Evolutionary conservation across 1,140 invertebrate genomes (phyloP), one percentile per base, ranked within the genome.

Genomic region (Penaeus chinensis): DNA sequence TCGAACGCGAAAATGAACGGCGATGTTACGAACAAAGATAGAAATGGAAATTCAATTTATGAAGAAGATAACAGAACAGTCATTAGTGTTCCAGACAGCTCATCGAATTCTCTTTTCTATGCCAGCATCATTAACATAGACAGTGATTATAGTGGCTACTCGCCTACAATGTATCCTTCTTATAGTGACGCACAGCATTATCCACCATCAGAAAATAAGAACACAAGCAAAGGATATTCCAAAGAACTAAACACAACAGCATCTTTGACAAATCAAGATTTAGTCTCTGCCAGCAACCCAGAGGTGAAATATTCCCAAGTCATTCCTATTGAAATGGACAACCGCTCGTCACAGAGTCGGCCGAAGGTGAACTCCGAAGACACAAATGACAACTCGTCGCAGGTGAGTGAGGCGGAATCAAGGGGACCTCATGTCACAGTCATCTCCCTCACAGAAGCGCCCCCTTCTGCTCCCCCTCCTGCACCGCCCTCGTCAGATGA

Each of bases 351-450:
- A 16, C 54, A 54, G 54, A 54, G 10, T 16, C 5, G 11, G 11
- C 54, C 54, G 11, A 54, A 54, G 54, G 11, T 54, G 11, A 54
- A 10, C 1, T 13, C 54, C 54, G 54, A 54, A 16, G 54, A 54
- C 54, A 54, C 54, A 54, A 54, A 54, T 54, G 11, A 54, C 54
- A 13, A 54, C 54, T 13, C 54, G 11, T 4, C 16, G 16, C 54
- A 54, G 11, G 54, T 22, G 8, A 69, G 1, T 20, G 63, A 47
- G 82, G 37, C 65, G 60, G 24, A 19, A n/a, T 54, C n/a, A 13
- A 24, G 8, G 62, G 78, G 84, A 20, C 66, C 77, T n/a, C 80
- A 83, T 78, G 71, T 87, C 10, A 87, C 71, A 18, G 71, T 87
- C 22, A 69, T 87, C 20, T 24, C 54, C 66, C 80, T 87, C 24